Percentiles rank a stretch among this genome's conserved stretches.
Conservation (phyloP, 2,888 invertebrate genomes). For the Agrilus mali region DNA sequence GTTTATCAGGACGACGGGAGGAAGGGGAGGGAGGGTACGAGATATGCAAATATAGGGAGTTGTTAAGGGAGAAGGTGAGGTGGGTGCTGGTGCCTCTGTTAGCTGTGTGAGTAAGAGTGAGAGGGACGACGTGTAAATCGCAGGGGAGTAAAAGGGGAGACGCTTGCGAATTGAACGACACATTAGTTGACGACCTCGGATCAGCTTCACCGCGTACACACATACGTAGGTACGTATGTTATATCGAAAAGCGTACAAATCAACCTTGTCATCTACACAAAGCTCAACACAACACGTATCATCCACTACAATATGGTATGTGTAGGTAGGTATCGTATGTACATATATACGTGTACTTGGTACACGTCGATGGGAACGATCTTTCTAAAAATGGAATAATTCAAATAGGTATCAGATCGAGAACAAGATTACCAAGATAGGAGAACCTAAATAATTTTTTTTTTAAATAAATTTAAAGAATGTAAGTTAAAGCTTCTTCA, state of each 20-base stretch:
- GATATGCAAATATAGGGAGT: constrained; percentile 12
- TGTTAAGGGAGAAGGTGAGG: constrained; percentile 13
- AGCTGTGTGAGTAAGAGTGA: constrained; percentile 13
- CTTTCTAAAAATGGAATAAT: no score
- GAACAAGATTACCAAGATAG: no score
- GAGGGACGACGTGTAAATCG: constrained; percentile 17
- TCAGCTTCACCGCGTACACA: constrained; percentile 19
- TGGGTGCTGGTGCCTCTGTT: constrained; percentile 13
- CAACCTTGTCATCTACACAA: constrained; percentile 27
- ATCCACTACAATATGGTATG: no score
- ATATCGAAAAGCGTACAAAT: constrained; percentile 28
- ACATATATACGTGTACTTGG: no score
- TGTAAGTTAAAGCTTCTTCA: no score
- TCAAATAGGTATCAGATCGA: no score
- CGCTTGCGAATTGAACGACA: constrained; percentile 25
- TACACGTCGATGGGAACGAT: no score
- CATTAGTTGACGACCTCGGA: constrained; percentile 27
- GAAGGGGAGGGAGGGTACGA: constrained; percentile 2
- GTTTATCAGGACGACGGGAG: no score
- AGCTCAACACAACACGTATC: neutral
- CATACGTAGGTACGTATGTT: constrained; percentile 5
- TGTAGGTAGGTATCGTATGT: no score
- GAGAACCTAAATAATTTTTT: no score
- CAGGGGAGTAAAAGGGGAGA: constrained; percentile 6
- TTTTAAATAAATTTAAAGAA: no score